phyloP scores from a whole-genome alignment of 2,888 invertebrate genomes.

The Eledona agricola region DNA sequence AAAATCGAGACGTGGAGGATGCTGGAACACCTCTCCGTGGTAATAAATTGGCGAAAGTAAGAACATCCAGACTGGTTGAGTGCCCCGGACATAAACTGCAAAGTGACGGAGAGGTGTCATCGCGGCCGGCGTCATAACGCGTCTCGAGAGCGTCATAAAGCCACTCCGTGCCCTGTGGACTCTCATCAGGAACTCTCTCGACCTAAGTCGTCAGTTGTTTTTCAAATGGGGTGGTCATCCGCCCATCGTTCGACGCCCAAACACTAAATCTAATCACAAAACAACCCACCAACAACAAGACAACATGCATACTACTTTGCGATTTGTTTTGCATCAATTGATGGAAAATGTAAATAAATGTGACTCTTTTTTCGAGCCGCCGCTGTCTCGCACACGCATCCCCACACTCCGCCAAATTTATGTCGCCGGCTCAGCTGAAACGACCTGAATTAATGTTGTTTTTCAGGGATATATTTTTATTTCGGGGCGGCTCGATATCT shows the following conservation, averaged over 20 bases:
- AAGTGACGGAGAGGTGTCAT: slow-evolving; percentile 45
- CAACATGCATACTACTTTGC: slow-evolving; percentile 2
- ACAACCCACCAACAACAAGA: slow-evolving; percentile 4
- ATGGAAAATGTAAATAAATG: neutral
- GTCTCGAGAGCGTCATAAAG: slow-evolving; percentile 50
- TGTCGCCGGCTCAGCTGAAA: slow-evolving; percentile 36
- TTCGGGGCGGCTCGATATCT: slow-evolving; percentile 33
- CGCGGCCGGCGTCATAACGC: slow-evolving; percentile 43
- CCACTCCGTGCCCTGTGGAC: slow-evolving; percentile 50
- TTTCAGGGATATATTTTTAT: slow-evolving; percentile 38
- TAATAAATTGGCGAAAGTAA: slow-evolving; percentile 40
- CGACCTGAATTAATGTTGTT: slow-evolving; percentile 39
- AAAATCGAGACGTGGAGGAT: too few relatives aligned
- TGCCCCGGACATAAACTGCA: slow-evolving; percentile 46
- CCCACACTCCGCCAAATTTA: slow-evolving; percentile 32
- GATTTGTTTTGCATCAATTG: too few relatives aligned
- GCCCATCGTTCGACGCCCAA: slow-evolving; percentile 14
- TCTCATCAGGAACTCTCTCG: slow-evolving; percentile 46
- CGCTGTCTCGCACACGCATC: slow-evolving; percentile 2
- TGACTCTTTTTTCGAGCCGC: slow-evolving; percentile 1
- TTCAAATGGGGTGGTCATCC: slow-evolving; percentile 6
- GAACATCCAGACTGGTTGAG: slow-evolving; percentile 41
- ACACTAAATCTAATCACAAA: too few relatives aligned
- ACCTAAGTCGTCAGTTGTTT: slow-evolving; percentile 13
- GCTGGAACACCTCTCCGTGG: slow-evolving; percentile 14